Evolutionary conservation across 2,113 vertebrate genomes (phyloP), one percentile per base, ranked within the genome.

Genomic region (Microcebus murinus): DNA sequence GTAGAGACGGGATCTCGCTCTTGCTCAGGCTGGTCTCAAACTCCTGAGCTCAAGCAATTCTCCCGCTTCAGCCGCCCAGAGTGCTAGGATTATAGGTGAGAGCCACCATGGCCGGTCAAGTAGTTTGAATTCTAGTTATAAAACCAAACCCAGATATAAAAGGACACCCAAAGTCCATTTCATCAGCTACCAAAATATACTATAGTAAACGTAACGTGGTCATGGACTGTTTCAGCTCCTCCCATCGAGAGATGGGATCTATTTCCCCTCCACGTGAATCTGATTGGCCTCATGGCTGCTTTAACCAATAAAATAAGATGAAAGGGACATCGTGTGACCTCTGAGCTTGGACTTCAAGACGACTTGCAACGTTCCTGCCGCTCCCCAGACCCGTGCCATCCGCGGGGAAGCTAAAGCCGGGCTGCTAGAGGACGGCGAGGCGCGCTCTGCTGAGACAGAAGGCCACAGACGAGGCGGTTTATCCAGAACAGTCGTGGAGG

Each of bases 71-170:
- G 52, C 17, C 17, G 6, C 52, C 52, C 17, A 55, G 52, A 18
- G 52, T 55, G 17, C 52, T 18, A 55, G 52, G 52, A 55, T 55
- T 18, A 55, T 5, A 55, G 52, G 52, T 6, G 5, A 20, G 52
- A 55, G 52, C 52, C 52, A 55, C 52, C 50, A 15, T 17, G 50
- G 50, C 14, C 13, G 6, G 52, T 55, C 17, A 18, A 55, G 52
- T 63, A n/a, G 4, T 59, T 39, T 42, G 36, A 92, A 90, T 81
- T 85, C 67, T 45, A 77, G 80, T 63, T 97, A 77, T 50, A 90
- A 92, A 92, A 52, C 45, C 31, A 88, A 85, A 59, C 48, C 29
- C 13, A 48, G 27, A 29, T 86, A 27, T 34, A 73, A 90, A 55
- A 95, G 81, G 50, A 52, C 14, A 6, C 29, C 63, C 42, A 45